These are phyloP conservation scores for Alloscopus bannaensis DNA, from an alignment of 2,888 invertebrate genomes.

Conservation along the genomic window DNA sequence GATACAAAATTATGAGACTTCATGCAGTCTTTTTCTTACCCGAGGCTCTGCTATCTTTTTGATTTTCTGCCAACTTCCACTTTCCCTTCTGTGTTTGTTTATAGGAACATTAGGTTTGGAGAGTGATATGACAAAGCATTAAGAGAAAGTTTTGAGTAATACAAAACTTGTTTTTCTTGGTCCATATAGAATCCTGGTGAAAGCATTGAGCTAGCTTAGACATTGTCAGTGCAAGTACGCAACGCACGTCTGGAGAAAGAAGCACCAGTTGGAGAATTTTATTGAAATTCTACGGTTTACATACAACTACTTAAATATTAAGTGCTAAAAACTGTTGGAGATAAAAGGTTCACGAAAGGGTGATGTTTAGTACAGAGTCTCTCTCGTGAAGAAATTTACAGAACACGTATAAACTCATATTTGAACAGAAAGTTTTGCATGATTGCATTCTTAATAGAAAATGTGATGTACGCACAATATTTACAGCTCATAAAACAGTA, in stretches of 20 bases:
- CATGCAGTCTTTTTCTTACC: not conserved
- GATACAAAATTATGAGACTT: not conserved
- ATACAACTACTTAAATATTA: no score
- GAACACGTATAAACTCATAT: no score
- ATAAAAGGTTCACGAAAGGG: no score
- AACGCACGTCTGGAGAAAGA: not conserved
- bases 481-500: not conserved
- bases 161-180: not conserved
- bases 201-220: no score
- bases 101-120: not conserved
- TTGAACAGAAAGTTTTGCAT: no score
- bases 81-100: not conserved
- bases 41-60: not conserved
- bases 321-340: no score
- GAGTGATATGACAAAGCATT: not conserved
- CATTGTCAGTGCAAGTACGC: not conserved
- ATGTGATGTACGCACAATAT: not conserved
- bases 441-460: no score
- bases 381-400: no score
- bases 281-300: no score
- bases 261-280: not conserved
- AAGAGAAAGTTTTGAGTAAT: not conserved
- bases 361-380: no score
- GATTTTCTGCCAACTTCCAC: constrained; percentile 13
- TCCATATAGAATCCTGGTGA: no score